Base-by-base conservation (phyloP, 2,888 invertebrate genomes). In the Tenthredo scrophulariae region DNA sequence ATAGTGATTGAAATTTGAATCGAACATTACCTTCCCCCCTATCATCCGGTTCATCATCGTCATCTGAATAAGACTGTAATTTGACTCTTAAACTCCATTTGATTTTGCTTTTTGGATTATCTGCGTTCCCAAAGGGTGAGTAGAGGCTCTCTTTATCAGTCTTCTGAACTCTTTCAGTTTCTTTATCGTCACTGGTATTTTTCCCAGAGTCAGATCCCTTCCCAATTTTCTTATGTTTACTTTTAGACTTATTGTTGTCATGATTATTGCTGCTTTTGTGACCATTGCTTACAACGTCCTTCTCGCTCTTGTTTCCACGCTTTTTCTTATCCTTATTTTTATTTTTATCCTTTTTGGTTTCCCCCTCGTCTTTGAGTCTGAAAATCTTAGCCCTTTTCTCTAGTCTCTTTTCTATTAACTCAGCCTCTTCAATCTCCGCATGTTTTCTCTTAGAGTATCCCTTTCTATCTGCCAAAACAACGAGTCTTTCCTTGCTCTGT, bases 401-500 rank as follows among this genome's bases (percentile, higher is more conserved):
- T 93, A 97, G 93, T 91, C 95, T 94, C 58, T 93, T 92, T 85
- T 95, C 94, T 22, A 96, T 95, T 88, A 93, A 94, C 82, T 94
- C 94, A 77, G 95, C 95, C 84, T 95, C 94, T 72, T 94, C 94
- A 85, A 95, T 94, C 50, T 95, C 95, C 46, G 95, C 94, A 1
- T 94, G 88, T 92, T 96, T 95, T 85, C 95, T 94, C 87, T 96
- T 96, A 0, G 94, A 86, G 77, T 94, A 94, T 1, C 96, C 96
- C 90, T 96, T 96, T 33, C 94, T 94, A 87, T 96, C 95, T 13
- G 96, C 95, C 95, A 96, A 95, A 86, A 95, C 94, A 90, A 86
- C 85, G 2, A 91, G 84, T 67, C 87, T 91, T 43, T 91, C 89
- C 54, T 88, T 89, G n/a, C 84, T 87, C 7, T 80, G 84, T 70